phyloP scores from a whole-genome alignment of 2,888 invertebrate species.

The Crematogaster levior region DNA sequence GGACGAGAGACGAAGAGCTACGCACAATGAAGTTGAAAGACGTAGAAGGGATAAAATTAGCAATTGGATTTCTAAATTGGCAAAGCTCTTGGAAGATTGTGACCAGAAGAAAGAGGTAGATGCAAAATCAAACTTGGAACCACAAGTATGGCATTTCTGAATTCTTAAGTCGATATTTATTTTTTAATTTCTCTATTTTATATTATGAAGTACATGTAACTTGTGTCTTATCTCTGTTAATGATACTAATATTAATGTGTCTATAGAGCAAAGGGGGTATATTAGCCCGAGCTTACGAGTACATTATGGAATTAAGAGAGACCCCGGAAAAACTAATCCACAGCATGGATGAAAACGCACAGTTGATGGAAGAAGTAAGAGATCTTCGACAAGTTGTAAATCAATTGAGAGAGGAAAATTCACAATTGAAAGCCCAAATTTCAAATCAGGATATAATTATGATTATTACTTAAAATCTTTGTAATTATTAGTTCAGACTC shows the following conservation, averaged over 20 bases:
- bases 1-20: conserved; percentile 94
- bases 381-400: conserved; percentile 90
- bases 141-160: conserved; percentile 60
- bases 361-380: conserved; percentile 89
- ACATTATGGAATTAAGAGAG: conserved; percentile 93
- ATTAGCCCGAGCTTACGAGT: conserved; percentile 96
- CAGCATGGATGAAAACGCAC: conserved; percentile 89
- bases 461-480: conserved; percentile 59
- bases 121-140: conserved; percentile 69
- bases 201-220: neutral
- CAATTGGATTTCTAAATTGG: conserved; percentile 96
- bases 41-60: conserved; percentile 97
- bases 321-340: conserved; percentile 90
- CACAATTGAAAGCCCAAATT: conserved; percentile 87
- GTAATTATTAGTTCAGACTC: neutral
- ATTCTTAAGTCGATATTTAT: neutral
- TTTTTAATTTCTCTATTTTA: neutral
- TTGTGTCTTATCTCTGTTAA: conserved; percentile 4
- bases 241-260: conserved; percentile 3
- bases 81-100: conserved; percentile 91
- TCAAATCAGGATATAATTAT: conserved; percentile 49
- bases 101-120: conserved; percentile 85
- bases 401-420: conserved; percentile 91
- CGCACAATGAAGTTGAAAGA: conserved; percentile 97
- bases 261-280: conserved; percentile 96